Base-by-base conservation (phyloP, 2,797 vertebrate genomes). In the Pseudopleuronectes americanus region DNA sequence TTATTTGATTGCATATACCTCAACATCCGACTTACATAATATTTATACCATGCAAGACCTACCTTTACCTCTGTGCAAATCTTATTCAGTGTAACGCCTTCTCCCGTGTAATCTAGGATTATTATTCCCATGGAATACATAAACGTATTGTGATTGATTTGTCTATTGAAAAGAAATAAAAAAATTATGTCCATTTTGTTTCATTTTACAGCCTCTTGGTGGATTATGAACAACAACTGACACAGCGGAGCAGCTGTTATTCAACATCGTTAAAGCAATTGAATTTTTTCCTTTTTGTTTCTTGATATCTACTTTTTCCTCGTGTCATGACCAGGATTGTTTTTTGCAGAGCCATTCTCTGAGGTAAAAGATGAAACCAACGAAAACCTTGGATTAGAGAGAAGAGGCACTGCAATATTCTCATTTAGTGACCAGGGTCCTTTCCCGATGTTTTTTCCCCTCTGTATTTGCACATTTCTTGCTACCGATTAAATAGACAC, bases 181-280 rank as follows among this genome's bases (percentile, higher is more conserved):
- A 16, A 8, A 61, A 4, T 76, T 23, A 79, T 56, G 3, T n/a
- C 8, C 16, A 1, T 47, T 9, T 56, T 68, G 19, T 70, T 88
- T 86, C 9, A 12, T 88, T 89, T 72, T 68, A 82, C 93, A 97
- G 96, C 96, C 4, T 97, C 96, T 57, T 97, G 96, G 96, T 97
- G 96, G 96, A 96, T 96, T 78, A 94, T 96, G 94, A 97, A 96
- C 92, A 97, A 96, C 89, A 97, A 97, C 93, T 96, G 94, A 96
- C 81, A 41, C 54, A 53, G 31, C 51, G 57, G 72, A 49, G 68
- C 4, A 63, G 55, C 74, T 62, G 60, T 80, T 31, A 9, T 59
- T 78, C 57, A 56, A 67, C 75, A 68, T 28, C 65, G 19, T 22
- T 17, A 52, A 77, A 81, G 43, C 58, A 71, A 66, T 77, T 74